These are phyloP conservation scores for Gymnocheta viridis DNA, from an alignment of 2,888 invertebrate species.

Conservation along the genomic window DNA sequence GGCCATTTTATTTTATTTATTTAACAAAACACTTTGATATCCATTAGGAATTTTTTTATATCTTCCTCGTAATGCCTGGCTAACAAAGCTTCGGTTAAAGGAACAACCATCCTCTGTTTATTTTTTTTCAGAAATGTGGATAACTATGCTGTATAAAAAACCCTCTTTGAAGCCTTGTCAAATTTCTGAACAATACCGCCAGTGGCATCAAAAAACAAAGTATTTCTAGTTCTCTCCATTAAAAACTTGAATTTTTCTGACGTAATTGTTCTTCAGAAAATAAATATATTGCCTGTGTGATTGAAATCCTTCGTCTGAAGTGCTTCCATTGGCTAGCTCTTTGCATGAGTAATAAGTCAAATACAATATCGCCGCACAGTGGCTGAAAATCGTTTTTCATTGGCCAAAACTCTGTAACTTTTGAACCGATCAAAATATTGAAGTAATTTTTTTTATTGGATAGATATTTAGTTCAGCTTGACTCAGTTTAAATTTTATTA, in stretches of 20 bases:
- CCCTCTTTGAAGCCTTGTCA: not conserved
- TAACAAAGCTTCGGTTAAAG: slow-evolving; percentile 9
- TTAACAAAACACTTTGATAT: not conserved
- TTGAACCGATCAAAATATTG: too few relatives aligned
- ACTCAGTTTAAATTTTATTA: too few relatives aligned
- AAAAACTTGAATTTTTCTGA: not conserved
- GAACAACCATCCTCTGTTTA: not conserved
- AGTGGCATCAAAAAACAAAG: not conserved
- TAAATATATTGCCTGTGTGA: slow-evolving; percentile 10
- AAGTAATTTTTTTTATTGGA: too few relatives aligned
- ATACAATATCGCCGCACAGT: not conserved
- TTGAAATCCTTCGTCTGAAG: slow-evolving; percentile 1
- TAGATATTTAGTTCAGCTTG: too few relatives aligned
- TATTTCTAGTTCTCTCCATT: not conserved
- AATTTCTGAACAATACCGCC: slow-evolving; percentile 4
- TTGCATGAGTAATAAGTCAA: slow-evolving; percentile 13
- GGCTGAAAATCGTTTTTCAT: too few relatives aligned
- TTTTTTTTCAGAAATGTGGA: not conserved
- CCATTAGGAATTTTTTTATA: slow-evolving; percentile 22
- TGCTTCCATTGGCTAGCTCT: not conserved
- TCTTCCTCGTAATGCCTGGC: slow-evolving; percentile 17
- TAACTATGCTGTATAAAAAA: not conserved
- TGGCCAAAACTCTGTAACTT: too few relatives aligned
- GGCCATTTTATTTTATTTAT: slow-evolving; percentile 22
- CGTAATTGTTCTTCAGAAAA: not conserved